phyloP scores from a whole-genome alignment of 1,140 invertebrate species.

The Danaus plexippus region DNA sequence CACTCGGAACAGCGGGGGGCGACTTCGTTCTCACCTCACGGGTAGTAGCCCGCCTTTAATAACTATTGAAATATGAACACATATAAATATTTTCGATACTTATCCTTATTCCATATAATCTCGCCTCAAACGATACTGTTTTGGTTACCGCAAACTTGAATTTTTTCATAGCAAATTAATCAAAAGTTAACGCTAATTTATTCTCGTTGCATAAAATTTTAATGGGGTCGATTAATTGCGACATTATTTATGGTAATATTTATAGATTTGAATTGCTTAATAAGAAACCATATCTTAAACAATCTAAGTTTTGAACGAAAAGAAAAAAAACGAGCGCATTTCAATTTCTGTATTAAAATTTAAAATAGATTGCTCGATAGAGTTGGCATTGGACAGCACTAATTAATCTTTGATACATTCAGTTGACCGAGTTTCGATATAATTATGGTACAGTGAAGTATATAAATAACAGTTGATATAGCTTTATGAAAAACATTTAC shows the following conservation, averaged over 20 bases:
- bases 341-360: too few species aligned
- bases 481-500: too few species aligned
- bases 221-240: slow-evolving; percentile 21
- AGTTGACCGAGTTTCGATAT: too few species aligned
- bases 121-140: slow-evolving; percentile 2
- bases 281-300: too few species aligned
- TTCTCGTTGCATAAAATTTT: slow-evolving; percentile 3
- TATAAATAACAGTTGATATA: too few species aligned
- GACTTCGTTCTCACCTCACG: slow-evolving; percentile 69
- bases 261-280: too few species aligned
- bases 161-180: slow-evolving; percentile 11
- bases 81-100: slow-evolving; percentile 68
- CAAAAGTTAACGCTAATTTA: slow-evolving; percentile 21
- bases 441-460: too few species aligned
- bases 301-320: too few species aligned
- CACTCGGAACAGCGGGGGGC: slow-evolving; percentile 64
- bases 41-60: slow-evolving; percentile 70
- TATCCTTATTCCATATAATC: slow-evolving; percentile 27
- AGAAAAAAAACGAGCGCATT: too few species aligned
- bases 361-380: too few species aligned
- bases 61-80: slow-evolving; percentile 70
- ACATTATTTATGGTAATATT: too few species aligned
- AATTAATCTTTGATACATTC: slow-evolving; percentile 47
- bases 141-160: not conserved
- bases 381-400: slow-evolving; percentile 21